These are phyloP conservation scores for Emberiza fucata DNA, from an alignment of 2,113 vertebrate genomes.

Conservation along the genomic window DNA sequence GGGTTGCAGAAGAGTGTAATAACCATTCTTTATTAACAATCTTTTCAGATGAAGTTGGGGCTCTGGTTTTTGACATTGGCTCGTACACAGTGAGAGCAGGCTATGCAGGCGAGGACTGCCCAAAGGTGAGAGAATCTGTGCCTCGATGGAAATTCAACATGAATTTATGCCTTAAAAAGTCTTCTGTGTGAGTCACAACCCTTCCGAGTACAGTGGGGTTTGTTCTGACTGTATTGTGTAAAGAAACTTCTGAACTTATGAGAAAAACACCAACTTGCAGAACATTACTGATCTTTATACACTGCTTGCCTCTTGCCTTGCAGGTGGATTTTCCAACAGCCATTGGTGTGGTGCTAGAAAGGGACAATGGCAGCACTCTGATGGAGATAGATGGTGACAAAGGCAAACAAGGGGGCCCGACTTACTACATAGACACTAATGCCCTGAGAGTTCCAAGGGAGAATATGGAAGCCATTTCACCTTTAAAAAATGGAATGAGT, in stretches of 20 bases:
- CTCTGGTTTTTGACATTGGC: conserved; percentile 97
- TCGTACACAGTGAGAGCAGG: conserved; percentile 97
- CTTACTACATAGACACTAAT: conserved; percentile 97
- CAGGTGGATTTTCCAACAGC: conserved; percentile 98
- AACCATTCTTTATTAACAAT: not conserved
- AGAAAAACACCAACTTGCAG: not conserved
- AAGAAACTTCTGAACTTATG: not conserved
- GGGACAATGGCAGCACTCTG: conserved; percentile 91
- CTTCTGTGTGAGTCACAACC: not conserved
- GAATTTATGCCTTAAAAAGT: not conserved
- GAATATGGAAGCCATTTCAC: conserved; percentile 96
- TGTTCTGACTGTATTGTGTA: not conserved
- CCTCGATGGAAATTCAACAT: not conserved
- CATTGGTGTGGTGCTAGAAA: conserved; percentile 91
- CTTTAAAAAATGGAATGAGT: conserved; percentile 99
- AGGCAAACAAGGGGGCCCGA: conserved; percentile 89
- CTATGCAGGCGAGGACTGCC: conserved; percentile 98
- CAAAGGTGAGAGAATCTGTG: conserved; percentile 82
- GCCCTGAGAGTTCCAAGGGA: conserved; percentile 93
- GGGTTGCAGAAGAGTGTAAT: not conserved
- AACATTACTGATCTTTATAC: not conserved
- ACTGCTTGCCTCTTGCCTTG: not conserved
- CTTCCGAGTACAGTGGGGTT: rapidly evolving
- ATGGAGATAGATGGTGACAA: conserved; percentile 98
- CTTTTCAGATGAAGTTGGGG: conserved; percentile 94